These are phyloP conservation scores for Hyperoplus lanceolatus DNA, from an alignment of 2,797 vertebrate genomes.

Conservation along the genomic window DNA sequence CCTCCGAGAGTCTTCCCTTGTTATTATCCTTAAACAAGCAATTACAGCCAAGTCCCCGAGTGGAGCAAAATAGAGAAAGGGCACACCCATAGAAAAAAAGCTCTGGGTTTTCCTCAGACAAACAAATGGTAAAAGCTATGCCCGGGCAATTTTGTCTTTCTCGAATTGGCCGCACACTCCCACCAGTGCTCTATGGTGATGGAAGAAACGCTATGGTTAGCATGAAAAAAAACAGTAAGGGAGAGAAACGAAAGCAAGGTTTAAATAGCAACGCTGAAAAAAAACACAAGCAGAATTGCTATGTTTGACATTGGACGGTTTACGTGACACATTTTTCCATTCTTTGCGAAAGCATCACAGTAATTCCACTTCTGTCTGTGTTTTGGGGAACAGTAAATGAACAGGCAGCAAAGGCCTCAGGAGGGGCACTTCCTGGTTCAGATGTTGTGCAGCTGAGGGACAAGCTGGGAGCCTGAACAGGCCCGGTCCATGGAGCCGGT, in stretches of 20 bases:
- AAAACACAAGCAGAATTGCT: constrained; percentile 50
- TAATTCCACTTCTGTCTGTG: constrained; percentile 62
- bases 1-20: constrained; percentile 78
- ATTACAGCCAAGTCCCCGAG: constrained; percentile 76
- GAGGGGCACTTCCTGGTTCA: constrained; percentile 35
- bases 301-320: constrained; percentile 68
- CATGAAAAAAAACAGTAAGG: constrained; percentile 53
- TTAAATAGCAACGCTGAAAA: constrained; percentile 63
- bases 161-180: constrained; percentile 54
- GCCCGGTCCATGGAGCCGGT: not conserved
- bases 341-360: constrained; percentile 50
- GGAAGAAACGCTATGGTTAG: constrained; percentile 58
- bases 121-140: constrained; percentile 56
- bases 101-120: constrained; percentile 65
- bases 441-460: constrained; percentile 29
- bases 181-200: constrained; percentile 50
- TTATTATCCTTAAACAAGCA: constrained; percentile 86
- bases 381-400: constrained; percentile 60
- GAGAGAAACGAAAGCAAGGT: constrained; percentile 54
- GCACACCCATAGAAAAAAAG: constrained; percentile 75
- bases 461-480: constrained; percentile 6
- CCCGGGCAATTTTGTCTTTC: constrained; percentile 56
- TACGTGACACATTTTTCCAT: constrained; percentile 70
- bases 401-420: constrained; percentile 45
- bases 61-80: constrained; percentile 71